Conservation (phyloP, 2,888 invertebrate genomes). For the Lysandra bellargus region DNA sequence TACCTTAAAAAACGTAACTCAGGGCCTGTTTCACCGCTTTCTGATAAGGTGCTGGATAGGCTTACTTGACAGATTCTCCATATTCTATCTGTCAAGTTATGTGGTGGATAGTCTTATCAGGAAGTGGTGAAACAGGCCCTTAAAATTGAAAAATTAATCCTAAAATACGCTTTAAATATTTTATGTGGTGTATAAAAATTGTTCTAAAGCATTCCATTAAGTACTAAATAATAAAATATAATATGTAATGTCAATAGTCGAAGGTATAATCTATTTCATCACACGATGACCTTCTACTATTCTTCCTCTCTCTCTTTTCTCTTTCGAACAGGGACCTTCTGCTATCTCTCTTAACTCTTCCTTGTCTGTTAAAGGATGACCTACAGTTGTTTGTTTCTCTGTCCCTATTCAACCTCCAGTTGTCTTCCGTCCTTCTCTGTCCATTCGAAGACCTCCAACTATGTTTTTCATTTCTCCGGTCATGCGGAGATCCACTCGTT, state of each 20-base stretch:
- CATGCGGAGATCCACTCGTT: not conserved
- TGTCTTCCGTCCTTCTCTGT: not conserved
- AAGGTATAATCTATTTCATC: slow-evolving; percentile 1
- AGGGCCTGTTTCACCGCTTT: too few species aligned
- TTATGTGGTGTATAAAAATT: not conserved
- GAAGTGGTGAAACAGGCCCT: too few species aligned
- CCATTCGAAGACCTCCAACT: not conserved
- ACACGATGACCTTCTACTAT: not conserved
- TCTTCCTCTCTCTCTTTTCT: not conserved
- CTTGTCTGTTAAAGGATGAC: not conserved
- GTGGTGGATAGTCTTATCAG: too few species aligned
- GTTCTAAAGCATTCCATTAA: not conserved
- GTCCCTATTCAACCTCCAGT: not conserved
- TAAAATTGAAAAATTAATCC: not conserved
- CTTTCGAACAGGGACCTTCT: not conserved
- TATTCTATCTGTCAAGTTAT: too few species aligned
- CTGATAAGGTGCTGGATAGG: too few species aligned
- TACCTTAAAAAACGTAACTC: too few species aligned
- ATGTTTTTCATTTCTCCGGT: not conserved
- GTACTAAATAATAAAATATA: not conserved
- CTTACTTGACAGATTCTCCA: too few species aligned
- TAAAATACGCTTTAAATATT: not conserved
- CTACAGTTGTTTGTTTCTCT: not conserved
- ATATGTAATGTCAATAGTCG: not conserved
- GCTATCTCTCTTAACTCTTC: not conserved